Evolutionary conservation across 2,888 invertebrate species (phyloP), one percentile per base, ranked within the genome.

Genomic region (Ochropleura leucogaster): DNA sequence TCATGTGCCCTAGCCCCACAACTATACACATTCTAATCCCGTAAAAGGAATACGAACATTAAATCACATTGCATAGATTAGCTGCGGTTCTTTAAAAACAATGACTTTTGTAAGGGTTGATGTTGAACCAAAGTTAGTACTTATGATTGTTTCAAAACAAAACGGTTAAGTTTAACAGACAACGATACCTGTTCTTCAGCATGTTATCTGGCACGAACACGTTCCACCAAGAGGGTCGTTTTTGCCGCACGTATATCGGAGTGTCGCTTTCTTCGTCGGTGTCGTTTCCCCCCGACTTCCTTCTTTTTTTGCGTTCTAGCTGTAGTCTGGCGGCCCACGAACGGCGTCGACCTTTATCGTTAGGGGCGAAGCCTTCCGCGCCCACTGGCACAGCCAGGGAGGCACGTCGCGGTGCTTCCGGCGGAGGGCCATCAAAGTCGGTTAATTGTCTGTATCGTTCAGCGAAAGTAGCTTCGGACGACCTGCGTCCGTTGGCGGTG

Each of bases 211-310:
- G 98, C 64, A 98, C 98, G 92, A 98, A 98, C 83, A 98, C 98
- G 93, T 98, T 98, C 98, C 98, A 98, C 98, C 98, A 98, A 57
- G 98, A 98, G 57, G 98, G 97, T 80, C 98, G 96, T 92, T 98
- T 98, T 93, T 98, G 97, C 47, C 97, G 95, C 57, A 96, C 95
- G 90, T 96, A 97, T 80, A 88, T 93, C 10, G 92, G 96, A 86
- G 91, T 91, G 79, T 96, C 96, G 82, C 90, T 92, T 89, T 95
- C 96, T 67, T 94, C 94, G 75, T 97, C 96, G 42, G 95, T 95
- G 82, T 95, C 95, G 88, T 93, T 92, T 80, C 93, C 92, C 16
- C 97, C 95, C 9, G 97, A 97, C 91, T 97, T 97, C 85, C 97
- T 95, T 74, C 97, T 92, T 89, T 97, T 96, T 87, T 96, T 96